Conservation (phyloP, 1,140 invertebrate species). For the Tetranychus cinnabarinus region DNA sequence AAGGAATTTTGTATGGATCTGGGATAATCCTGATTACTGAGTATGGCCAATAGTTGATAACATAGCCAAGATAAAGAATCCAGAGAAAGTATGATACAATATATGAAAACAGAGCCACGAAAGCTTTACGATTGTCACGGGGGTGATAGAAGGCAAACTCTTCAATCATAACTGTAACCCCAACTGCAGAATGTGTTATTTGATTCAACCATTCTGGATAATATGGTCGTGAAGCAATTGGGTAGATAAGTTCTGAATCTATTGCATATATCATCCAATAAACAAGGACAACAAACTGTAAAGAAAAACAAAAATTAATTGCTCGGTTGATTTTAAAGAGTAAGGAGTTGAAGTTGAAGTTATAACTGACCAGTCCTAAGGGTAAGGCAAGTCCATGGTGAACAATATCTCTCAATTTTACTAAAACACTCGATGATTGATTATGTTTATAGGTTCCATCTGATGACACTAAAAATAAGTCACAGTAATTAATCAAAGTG, state of each 20-base stretch:
- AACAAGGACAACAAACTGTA: slow-evolving; percentile 42
- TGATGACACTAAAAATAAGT: neutral
- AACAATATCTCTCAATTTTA: neutral
- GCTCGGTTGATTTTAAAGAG: too few relatives aligned
- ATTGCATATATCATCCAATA: slow-evolving; percentile 65
- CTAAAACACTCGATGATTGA: neutral
- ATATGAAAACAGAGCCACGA: neutral
- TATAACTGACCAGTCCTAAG: neutral
- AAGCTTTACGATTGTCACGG: neutral
- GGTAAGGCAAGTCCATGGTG: neutral
- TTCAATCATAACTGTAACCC: neutral
- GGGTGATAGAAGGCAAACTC: neutral
- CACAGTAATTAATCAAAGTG: slow-evolving; percentile 9
- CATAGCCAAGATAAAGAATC: neutral
- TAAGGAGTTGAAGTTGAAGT: too few relatives aligned
- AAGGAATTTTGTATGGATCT: neutral
- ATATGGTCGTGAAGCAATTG: slow-evolving; percentile 41
- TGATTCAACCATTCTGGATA: slow-evolving; percentile 71
- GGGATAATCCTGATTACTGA: neutral
- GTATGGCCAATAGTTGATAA: neutral
- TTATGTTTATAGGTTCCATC: neutral
- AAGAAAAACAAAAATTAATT: neutral
- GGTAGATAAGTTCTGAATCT: slow-evolving; percentile 62
- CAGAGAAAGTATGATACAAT: neutral
- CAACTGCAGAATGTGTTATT: slow-evolving; percentile 29